Percentiles rank a stretch among this genome's conserved stretches.
Evolutionary conservation across 1,140 invertebrate genomes (phyloP).

Genomic region (Meloidogyne exigua): DNA sequence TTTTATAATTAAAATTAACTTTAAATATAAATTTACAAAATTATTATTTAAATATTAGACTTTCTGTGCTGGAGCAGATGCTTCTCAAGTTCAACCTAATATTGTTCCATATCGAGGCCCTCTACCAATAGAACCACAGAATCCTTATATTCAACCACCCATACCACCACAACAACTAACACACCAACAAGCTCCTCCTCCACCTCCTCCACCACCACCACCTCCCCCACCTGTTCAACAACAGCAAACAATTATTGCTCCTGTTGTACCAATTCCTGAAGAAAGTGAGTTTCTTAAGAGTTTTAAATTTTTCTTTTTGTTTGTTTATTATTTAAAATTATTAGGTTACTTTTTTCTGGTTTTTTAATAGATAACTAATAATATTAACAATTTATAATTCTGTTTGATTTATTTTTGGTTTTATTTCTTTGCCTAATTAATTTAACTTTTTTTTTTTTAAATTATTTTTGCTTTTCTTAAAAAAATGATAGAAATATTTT

Average conservation of each 20-base stretch:
- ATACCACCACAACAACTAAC: neutral
- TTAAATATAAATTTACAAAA: too few species aligned
- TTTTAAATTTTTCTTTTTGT: too few species aligned
- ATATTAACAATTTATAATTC: neutral
- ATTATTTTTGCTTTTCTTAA: too few species aligned
- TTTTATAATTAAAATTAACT: neutral
- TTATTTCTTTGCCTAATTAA: neutral
- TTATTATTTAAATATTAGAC: too few species aligned
- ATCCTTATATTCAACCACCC: neutral
- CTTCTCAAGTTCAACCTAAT: conserved; percentile 7
- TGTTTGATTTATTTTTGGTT: neutral
- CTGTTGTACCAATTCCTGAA: neutral
- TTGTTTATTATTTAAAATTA: too few species aligned
- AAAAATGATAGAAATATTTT: neutral
- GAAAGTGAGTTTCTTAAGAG: neutral
- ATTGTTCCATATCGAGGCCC: neutral
- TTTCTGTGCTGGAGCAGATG: conserved; percentile 26
- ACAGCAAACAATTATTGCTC: neutral
- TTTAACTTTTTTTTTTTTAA: neutral
- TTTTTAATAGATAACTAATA: too few species aligned
- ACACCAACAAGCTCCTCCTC: neutral
- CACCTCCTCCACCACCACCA: neutral
- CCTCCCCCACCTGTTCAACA: neutral
- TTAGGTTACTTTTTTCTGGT: too few species aligned
- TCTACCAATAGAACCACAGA: neutral